Evolutionary conservation across 2,888 invertebrate species (phyloP), one percentile per base, ranked within the genome.

Genomic region (Imbricaverruca yamaguchii): DNA sequence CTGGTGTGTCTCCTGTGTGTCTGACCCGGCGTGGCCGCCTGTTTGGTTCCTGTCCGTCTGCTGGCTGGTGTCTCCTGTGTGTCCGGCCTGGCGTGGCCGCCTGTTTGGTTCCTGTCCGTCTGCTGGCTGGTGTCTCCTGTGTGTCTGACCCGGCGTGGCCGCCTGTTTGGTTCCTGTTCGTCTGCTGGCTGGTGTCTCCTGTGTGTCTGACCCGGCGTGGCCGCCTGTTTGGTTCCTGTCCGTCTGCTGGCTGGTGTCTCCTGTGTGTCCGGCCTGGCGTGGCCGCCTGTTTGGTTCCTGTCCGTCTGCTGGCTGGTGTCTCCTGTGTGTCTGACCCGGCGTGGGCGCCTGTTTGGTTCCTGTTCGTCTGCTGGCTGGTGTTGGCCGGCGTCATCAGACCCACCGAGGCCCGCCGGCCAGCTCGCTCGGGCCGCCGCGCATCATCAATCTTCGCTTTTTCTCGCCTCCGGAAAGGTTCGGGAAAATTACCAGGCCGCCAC

Each of bases 391-490:
- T 21, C 74, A 74, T 74, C 74, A 55, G 74, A 1, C 12, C 12
- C 12, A 13, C 12, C 69, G 65, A 12, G 39, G 39, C 2, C 15
- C 39, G 69, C 69, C 69, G 25, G 39, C 10, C 39, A 13, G 39
- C 39, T 69, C 69, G 69, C 67, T 67, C 23, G 67, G 39, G n/a
- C 74, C 55, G 18, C 74, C 74, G 55, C 57, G 15, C n/a, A 59
- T 79, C 79, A 79, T 79, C 79, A 79, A 79, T 57, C 56, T n/a
- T 25, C 23, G 79, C 21, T 77, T 77, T 77, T 77, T 69, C 25
- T 79, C 79, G 79, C 79, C 79, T 57, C 79, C 79, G 79, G 79
- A 57, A 57, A 57, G 79, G 79, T 56, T 55, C 79, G 18, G 57
- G 57, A n/a, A 79, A 79, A 79, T 79, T 79, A 25, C 79, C 79